Evolutionary conservation across 2,888 invertebrate genomes (phyloP).

Genomic region (Masnerella sp.): DNA sequence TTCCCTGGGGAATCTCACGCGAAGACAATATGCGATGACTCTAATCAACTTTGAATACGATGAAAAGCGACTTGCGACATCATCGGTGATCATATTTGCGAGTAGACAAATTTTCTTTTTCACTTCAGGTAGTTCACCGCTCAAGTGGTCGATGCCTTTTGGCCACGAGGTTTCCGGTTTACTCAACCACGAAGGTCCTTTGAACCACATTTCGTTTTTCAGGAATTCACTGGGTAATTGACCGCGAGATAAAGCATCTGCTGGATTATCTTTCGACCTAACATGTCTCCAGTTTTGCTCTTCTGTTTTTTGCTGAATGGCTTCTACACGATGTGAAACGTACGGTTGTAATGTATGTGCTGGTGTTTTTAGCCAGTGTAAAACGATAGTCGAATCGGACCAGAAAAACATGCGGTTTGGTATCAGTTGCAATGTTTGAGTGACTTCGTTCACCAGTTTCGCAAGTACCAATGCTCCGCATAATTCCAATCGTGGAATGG

Average conservation of each 20-base stretch:
- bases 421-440: not conserved
- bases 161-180: not conserved
- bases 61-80: not conserved
- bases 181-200: not conserved
- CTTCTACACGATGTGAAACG: not conserved
- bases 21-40: not conserved
- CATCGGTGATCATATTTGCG: not conserved
- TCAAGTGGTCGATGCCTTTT: not conserved
- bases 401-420: not conserved
- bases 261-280: not conserved
- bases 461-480: not conserved
- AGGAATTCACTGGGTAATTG: not conserved
- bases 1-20: not conserved
- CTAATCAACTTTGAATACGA: not conserved
- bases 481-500: slow-evolving; percentile 3
- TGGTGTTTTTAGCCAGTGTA: not conserved
- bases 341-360: not conserved
- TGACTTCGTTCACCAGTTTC: not conserved
- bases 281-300: not conserved
- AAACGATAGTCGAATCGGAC: not conserved
- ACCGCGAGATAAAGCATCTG: not conserved
- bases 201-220: not conserved
- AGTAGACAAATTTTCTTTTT: not conserved
- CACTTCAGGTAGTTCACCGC: not conserved
- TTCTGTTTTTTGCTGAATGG: not conserved